These are phyloP conservation scores for Enteromius trimaculatus DNA, from an alignment of 2,797 vertebrate genomes.

Conservation along the genomic window DNA sequence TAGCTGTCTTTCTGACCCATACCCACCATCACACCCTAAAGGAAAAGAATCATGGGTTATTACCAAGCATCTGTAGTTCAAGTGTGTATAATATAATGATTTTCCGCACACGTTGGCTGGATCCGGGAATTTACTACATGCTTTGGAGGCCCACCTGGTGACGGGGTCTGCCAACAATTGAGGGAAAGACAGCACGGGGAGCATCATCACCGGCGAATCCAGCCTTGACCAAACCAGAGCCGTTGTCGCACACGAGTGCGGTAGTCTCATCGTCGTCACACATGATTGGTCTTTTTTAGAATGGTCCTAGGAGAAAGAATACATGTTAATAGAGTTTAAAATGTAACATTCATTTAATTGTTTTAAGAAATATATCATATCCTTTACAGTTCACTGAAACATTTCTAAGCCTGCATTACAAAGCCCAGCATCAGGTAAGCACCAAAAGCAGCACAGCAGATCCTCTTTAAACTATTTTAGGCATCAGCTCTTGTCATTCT, in stretches of 20 bases:
- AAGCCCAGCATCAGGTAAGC: conserved; percentile 34
- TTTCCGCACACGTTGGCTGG: background rate
- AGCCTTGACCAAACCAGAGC: conserved; percentile 96
- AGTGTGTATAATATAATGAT: background rate
- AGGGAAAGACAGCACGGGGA: conserved; percentile 95
- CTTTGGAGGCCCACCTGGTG: conserved; percentile 83
- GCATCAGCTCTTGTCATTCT: conserved; percentile 60
- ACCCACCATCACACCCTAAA: conserved; percentile 96
- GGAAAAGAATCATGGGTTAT: background rate
- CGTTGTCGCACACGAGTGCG: conserved; percentile 94
- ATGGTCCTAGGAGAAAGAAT: conserved; percentile 67
- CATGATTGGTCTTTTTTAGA: conserved; percentile 78
- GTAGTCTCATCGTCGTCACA: conserved; percentile 97
- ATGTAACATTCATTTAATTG: background rate
- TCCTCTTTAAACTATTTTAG: conserved; percentile 72
- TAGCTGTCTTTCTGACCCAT: conserved; percentile 99
- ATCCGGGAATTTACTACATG: background rate
- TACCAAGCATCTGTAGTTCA: background rate
- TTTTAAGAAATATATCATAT: background rate
- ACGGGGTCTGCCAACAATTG: conserved; percentile 95
- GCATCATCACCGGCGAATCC: conserved; percentile 98
- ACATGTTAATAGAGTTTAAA: background rate
- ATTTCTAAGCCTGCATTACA: background rate
- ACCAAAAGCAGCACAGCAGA: conserved; percentile 64
- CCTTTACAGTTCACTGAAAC: background rate